phyloP scores from a whole-genome alignment of 2,113 vertebrate genomes.

The Andinoacara biseriatus region DNA sequence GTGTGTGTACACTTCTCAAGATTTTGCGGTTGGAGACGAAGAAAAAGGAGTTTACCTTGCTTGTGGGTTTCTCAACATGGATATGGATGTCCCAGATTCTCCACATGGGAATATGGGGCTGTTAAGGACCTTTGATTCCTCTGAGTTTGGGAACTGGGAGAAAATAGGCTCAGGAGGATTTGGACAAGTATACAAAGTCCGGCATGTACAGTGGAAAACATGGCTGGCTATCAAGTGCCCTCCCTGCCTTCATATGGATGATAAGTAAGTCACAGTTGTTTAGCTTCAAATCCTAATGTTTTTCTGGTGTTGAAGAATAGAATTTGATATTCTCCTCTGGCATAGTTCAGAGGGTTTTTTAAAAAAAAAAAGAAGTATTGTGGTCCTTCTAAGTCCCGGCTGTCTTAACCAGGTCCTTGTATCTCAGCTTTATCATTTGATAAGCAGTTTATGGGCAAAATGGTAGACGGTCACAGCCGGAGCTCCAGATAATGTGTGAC shows the following conservation, averaged over 20 bases:
- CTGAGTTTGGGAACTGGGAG: conserved; percentile 92
- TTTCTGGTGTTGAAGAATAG: neutral
- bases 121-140: conserved; percentile 89
- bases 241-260: conserved; percentile 93
- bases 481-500: conserved; percentile 22
- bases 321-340: neutral
- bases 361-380: neutral
- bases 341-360: neutral
- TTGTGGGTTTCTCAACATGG: conserved; percentile 53
- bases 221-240: conserved; percentile 98
- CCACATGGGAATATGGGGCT: conserved; percentile 89
- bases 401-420: neutral
- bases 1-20: conserved; percentile 36
- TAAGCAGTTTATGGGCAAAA: neutral
- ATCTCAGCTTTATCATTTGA: neutral
- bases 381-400: neutral
- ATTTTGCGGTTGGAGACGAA: conserved; percentile 51
- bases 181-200: conserved; percentile 97
- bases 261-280: conserved; percentile 86
- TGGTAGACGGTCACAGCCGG: neutral
- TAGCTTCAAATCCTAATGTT: neutral
- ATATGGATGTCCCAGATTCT: conserved; percentile 85
- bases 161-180: conserved; percentile 97
- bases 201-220: conserved; percentile 96
- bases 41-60: conserved; percentile 43